Base-by-base conservation (phyloP, 2,888 invertebrate genomes). In the Eupithecia tripunctaria region DNA sequence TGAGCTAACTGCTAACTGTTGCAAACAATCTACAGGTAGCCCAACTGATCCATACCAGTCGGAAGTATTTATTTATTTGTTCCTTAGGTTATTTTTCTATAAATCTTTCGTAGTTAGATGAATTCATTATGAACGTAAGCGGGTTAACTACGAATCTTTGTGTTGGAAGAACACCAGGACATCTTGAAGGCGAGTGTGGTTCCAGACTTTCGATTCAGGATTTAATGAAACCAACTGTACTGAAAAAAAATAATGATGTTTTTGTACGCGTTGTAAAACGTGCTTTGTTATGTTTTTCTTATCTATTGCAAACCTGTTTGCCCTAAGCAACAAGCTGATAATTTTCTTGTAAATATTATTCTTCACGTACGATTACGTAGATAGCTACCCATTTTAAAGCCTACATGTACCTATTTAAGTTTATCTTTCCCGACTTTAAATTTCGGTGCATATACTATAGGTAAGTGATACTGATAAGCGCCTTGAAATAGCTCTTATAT, bases 271-370 rank as follows among this genome's bases (percentile, higher is more conserved):
- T 10, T n/a, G 12, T 64, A 59, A 69, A 63, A 71, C 67, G 65
- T 73, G 47, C 51, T 71, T 71, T 75, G 68, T 64, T 69, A 63
- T 69, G 56, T 73, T 73, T 68, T 32, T 70, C 59, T 76, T 75
- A 74, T 72, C 70, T 73, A n/a, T 74, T 56, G 70, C 72, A 68
- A 72, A 69, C 66, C 70, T 84, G 79, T 83, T 82, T 82, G 79
- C 77, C 76, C 82, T 75, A 79, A 78, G 81, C 80, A 84, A 83
- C 82, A 72, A 71, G 64, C 70, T 72, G 83, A 84, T 83, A 83
- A 85, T 81, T 75, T 71, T 14, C 82, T 78, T 83, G 84, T 85
- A 80, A 88, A 88, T 86, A 87, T 87, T 85, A 80, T 85, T 85
- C 78, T 78, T 79, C 80, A 81, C 76, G 78, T 78, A 70, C 68